These are phyloP conservation scores for Mythimna albipuncta DNA, from an alignment of 2,888 invertebrate species.

Conservation along the genomic window DNA sequence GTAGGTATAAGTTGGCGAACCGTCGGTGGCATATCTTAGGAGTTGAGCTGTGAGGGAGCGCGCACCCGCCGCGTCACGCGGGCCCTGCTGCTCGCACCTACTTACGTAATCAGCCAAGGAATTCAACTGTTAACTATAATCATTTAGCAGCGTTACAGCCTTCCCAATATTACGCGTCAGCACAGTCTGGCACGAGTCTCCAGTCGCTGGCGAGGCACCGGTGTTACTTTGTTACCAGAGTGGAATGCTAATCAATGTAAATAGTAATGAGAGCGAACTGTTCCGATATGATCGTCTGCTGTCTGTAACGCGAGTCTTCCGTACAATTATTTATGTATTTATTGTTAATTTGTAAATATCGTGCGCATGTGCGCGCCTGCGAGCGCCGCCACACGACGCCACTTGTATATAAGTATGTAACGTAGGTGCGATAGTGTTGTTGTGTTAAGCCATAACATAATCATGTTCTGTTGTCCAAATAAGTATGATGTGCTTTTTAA, in stretches of 20 bases:
- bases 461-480: constrained; percentile 73
- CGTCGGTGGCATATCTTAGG: constrained; percentile 7
- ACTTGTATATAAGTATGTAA: constrained; percentile 63
- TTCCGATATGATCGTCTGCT: constrained; percentile 6
- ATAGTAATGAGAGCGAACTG: constrained; percentile 22
- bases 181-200: constrained; percentile 9
- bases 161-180: background rate
- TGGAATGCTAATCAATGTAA: constrained; percentile 55
- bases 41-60: background rate
- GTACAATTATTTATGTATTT: constrained; percentile 52
- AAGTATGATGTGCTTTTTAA: constrained; percentile 78
- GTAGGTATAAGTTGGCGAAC: constrained; percentile 27
- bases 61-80: background rate
- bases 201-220: constrained; percentile 5
- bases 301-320: constrained; percentile 58
- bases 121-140: constrained; percentile 7
- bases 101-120: constrained; percentile 2
- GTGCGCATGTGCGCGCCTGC: constrained; percentile 6
- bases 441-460: constrained; percentile 70
- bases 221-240: constrained; percentile 51
- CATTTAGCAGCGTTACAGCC: constrained; percentile 28
- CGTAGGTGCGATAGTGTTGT: constrained; percentile 58
- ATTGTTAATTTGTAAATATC: constrained; percentile 42
- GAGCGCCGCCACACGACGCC: constrained; percentile 25
- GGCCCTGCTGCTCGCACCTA: background rate